Base-by-base conservation (phyloP, 2,113 vertebrate species). In the Syngnathus floridae region DNA sequence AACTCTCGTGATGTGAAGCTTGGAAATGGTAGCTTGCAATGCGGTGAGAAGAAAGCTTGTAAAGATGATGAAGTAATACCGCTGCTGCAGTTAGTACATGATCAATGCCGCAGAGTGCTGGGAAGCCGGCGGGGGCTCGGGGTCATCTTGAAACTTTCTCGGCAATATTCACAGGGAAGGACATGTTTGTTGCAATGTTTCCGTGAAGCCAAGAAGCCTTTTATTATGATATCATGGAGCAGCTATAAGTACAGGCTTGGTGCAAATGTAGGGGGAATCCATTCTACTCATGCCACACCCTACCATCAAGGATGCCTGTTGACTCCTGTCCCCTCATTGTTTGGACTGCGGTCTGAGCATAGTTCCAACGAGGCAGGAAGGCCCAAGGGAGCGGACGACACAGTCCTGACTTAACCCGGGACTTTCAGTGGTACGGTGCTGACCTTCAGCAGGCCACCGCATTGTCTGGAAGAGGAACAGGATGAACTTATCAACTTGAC, bases 181-280 rank as follows among this genome's bases (percentile, higher is more conserved):
- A 78, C 65, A 57, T 77, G 73, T 71, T 67, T 67, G 69, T 72
- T 64, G 62, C 57, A 75, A 62, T 76, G 67, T 88, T 84, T 83
- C 71, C 70, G 72, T 22, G 62, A 38, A 80, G 65, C 81, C 66
- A 66, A 69, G 82, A 66, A 57, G 63, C 80, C 87, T 88, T 84
- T 89, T 84, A 88, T 88, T 86, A 88, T 83, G 64, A 79, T 78
- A 82, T 85, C 79, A 82, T 75, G 55, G 64, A 78, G 80, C 77
- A 73, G 77, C 76, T 75, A 69, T 89, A 90, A 91, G 73, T 88
- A 88, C 83, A 87, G 88, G 86, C 81, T 81, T 87, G 71, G 79
- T 69, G 74, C 55, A 81, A 65, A 73, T 73, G 85, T 77, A 31
- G 84, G 82, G 52, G 38, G 56, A 71, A 78, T 67, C 79, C 78